Evolutionary conservation across 2,113 vertebrate genomes (phyloP).

Genomic region (Platichthys flesus): DNA sequence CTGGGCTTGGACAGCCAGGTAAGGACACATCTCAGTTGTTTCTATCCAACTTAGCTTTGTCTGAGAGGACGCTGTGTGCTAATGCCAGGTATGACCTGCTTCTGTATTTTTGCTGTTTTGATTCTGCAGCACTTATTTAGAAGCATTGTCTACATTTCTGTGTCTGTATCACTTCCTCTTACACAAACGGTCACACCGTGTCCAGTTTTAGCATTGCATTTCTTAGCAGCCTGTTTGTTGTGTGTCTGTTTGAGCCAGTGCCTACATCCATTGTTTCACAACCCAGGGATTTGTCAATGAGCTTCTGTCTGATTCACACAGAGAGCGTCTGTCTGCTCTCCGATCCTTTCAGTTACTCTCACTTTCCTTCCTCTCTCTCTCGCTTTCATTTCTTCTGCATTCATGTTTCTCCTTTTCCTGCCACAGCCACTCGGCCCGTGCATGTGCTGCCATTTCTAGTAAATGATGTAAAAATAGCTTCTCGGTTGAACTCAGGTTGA

Average conservation of each 20-base stretch:
- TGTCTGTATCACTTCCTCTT: constrained; percentile 8
- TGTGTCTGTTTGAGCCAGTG: constrained; percentile 52
- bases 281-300: constrained; percentile 73
- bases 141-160: background rate
- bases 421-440: constrained; percentile 1
- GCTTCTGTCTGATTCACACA: constrained; percentile 77
- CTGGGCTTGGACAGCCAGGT: constrained; percentile 97
- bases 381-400: background rate
- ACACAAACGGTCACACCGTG: background rate
- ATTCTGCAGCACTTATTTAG: background rate
- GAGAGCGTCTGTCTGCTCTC: constrained; percentile 61
- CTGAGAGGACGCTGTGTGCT: background rate
- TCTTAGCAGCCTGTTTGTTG: constrained; percentile 54
- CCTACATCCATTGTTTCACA: constrained; percentile 72
- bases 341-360: constrained; percentile 65
- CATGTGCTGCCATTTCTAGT: constrained; percentile 9
- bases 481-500: constrained; percentile 20
- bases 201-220: constrained; percentile 48
- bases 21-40: constrained; percentile 28
- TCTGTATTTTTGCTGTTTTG: constrained; percentile 1
- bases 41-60: background rate
- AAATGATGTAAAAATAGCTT: constrained; percentile 38
- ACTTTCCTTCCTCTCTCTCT: constrained; percentile 42
- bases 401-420: background rate
- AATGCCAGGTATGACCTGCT: background rate